Evolutionary conservation across 1,140 invertebrate species (phyloP).

Genomic region (Drosophila triauraria): DNA sequence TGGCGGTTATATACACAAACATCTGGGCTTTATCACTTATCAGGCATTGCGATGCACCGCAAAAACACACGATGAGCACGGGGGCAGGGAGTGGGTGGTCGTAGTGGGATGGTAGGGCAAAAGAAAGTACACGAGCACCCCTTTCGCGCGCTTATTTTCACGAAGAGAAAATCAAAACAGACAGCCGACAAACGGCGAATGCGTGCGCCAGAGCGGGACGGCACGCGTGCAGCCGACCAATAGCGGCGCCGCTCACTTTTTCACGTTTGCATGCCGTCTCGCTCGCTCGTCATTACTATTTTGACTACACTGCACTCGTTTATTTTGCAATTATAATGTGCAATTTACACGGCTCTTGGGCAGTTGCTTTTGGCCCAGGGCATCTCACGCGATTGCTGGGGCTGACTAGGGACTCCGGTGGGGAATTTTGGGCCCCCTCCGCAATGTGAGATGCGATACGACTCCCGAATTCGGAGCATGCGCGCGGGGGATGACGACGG

Average conservation of each 20-base stretch:
- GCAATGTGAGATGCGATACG: conserved; percentile 9
- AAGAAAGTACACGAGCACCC: conserved; percentile 82
- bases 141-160: conserved; percentile 80
- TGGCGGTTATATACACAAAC: conserved; percentile 58
- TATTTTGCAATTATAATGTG: conserved; percentile 61
- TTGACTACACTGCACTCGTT: conserved; percentile 47
- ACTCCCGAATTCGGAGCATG: conserved; percentile 50
- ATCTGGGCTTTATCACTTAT: conserved; percentile 72
- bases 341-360: conserved; percentile 46
- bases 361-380: conserved; percentile 13
- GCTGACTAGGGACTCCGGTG: not conserved
- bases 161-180: conserved; percentile 82
- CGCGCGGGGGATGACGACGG: conserved; percentile 32
- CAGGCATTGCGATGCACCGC: conserved; percentile 67
- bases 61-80: conserved; percentile 2
- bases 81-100: conserved; percentile 6
- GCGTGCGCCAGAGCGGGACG: conserved; percentile 47
- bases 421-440: not conserved
- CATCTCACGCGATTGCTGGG: conserved; percentile 18
- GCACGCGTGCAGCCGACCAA: not conserved
- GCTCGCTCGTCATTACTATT: conserved; percentile 27
- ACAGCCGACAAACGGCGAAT: conserved; percentile 48
- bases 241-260: conserved; percentile 49
- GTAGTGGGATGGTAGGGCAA: conserved; percentile 37
- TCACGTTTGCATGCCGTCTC: conserved; percentile 40